These are phyloP conservation scores for Agrilus planipennis DNA, from an alignment of 1,140 invertebrate species.

Conservation along the genomic window DNA sequence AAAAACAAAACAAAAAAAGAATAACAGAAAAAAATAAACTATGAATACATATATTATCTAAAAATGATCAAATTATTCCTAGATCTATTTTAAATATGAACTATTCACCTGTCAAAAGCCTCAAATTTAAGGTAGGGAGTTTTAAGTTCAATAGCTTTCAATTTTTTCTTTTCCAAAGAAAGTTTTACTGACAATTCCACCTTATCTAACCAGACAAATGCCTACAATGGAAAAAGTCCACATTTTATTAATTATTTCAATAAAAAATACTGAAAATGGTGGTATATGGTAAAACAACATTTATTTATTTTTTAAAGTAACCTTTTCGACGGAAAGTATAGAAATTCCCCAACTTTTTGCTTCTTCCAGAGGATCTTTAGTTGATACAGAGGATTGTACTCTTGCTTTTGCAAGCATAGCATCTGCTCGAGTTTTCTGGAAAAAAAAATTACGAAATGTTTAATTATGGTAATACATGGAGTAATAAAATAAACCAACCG, in stretches of 20 bases:
- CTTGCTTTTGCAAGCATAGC: slow-evolving; percentile 53
- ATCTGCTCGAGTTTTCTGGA: slow-evolving; percentile 50
- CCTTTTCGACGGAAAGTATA: slow-evolving; percentile 46
- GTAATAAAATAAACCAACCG: too few species aligned
- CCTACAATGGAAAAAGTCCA: slow-evolving; percentile 10
- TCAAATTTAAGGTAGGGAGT: slow-evolving; percentile 41
- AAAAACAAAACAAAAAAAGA: too few species aligned
- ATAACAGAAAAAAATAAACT: too few species aligned
- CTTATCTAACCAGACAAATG: slow-evolving; percentile 33
- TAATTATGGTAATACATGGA: background rate
- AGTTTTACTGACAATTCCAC: slow-evolving; percentile 30
- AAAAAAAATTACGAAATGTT: slow-evolving; percentile 5
- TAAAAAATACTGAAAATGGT: too few species aligned
- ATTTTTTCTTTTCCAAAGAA: slow-evolving; percentile 4
- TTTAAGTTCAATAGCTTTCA: slow-evolving; percentile 27
- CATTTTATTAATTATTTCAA: too few species aligned
- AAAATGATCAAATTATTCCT: too few species aligned
- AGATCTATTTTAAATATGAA: too few species aligned
- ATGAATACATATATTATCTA: too few species aligned
- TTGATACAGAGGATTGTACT: slow-evolving; percentile 36
- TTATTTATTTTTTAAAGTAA: too few species aligned
- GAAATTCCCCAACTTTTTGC: slow-evolving; percentile 44
- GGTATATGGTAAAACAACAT: too few species aligned
- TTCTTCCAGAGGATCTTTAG: slow-evolving; percentile 41
- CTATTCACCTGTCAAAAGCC: slow-evolving; percentile 35